A percentile compares a stretch with the other conserved stretches of the same genome.
These are phyloP conservation scores for Drosophila greeni DNA, from an alignment of 2,888 invertebrate genomes.

Conservation along the genomic window DNA sequence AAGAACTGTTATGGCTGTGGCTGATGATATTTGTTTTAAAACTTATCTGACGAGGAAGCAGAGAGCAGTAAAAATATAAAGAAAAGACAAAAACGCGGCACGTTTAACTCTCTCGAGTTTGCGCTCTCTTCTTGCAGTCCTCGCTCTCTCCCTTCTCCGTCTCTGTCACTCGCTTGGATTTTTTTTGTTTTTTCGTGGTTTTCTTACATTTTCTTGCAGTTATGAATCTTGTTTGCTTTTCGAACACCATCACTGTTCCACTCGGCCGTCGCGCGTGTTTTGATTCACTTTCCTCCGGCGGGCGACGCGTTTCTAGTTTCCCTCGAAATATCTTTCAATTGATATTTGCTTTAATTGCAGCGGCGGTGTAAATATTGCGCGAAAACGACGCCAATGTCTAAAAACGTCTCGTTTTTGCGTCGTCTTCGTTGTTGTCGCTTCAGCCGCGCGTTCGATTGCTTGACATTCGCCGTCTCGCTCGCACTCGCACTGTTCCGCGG, in stretches of 20 bases:
- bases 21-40: slow-evolving; percentile 31
- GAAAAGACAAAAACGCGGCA: slow-evolving; percentile 19
- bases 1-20: slow-evolving; percentile 24
- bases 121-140: slow-evolving; percentile 42
- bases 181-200: slow-evolving; percentile 14
- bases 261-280: slow-evolving; percentile 14
- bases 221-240: slow-evolving; percentile 3
- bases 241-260: slow-evolving; percentile 19
- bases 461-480: slow-evolving; percentile 42
- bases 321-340: slow-evolving; percentile 51
- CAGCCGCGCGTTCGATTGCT: slow-evolving; percentile 26
- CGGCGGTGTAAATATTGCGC: slow-evolving; percentile 47
- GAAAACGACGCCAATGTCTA: slow-evolving; percentile 30
- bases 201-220: slow-evolving; percentile 56
- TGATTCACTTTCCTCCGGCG: slow-evolving; percentile 19
- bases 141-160: slow-evolving; percentile 15
- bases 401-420: slow-evolving; percentile 36
- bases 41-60: slow-evolving; percentile 34
- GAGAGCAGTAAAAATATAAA: slow-evolving; percentile 10
- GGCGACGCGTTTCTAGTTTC: slow-evolving; percentile 5
- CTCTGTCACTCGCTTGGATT: slow-evolving; percentile 40
- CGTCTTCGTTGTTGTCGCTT: slow-evolving; percentile 39
- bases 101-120: slow-evolving; percentile 51
- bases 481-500: slow-evolving; percentile 40
- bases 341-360: slow-evolving; percentile 43